A percentile compares a stretch with the other conserved stretches of the same genome.
Evolutionary conservation across 2,113 vertebrate genomes (phyloP).

Genomic region (Burhinus oedicnemus): DNA sequence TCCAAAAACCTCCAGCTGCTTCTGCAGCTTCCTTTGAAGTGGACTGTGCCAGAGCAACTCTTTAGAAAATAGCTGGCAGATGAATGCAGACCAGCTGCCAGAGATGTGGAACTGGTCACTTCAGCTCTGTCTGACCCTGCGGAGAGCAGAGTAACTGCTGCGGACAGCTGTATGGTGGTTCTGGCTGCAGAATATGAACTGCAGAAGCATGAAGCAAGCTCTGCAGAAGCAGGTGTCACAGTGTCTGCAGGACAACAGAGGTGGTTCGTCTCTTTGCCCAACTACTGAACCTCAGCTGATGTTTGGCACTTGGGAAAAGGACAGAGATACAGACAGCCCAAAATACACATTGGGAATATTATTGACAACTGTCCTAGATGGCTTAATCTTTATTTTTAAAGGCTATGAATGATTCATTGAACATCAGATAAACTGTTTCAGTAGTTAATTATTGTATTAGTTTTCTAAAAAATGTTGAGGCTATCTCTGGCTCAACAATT

Average conservation of each 20-base stretch:
- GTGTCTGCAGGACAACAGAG: background rate
- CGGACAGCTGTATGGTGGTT: rapidly evolving
- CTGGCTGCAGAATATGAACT: rapidly evolving
- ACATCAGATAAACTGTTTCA: background rate
- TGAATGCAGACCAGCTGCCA: background rate
- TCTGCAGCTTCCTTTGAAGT: background rate
- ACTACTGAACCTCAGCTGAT: background rate
- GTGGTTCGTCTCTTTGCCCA: rapidly evolving
- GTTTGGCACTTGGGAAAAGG: background rate
- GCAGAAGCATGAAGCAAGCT: background rate
- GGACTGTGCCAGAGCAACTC: background rate
- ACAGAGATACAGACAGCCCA: background rate
- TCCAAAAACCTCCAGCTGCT: background rate
- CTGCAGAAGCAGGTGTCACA: background rate
- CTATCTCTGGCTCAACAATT: background rate
- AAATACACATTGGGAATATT: background rate
- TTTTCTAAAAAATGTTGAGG: background rate
- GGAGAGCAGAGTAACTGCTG: too few relatives aligned
- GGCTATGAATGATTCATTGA: background rate
- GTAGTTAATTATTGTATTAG: background rate
- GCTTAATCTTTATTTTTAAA: background rate
- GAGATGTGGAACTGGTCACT: background rate
- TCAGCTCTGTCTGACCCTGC: rapidly evolving
- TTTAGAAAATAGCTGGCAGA: background rate
- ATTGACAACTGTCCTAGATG: background rate